Conservation (phyloP, 2,113 vertebrate genomes). For the Daphoenositta chrysoptera region DNA sequence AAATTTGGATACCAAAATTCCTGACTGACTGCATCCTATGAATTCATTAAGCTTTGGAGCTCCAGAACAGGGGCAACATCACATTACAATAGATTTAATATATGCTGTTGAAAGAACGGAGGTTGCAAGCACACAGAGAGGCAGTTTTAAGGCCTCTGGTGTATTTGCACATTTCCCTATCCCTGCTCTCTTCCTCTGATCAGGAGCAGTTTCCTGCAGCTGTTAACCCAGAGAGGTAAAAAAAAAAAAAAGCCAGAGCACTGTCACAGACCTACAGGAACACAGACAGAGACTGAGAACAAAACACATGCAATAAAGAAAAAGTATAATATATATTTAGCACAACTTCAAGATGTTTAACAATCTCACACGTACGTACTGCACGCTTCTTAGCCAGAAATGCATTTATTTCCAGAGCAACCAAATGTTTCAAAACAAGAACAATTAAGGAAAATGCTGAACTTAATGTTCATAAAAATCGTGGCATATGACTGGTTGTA, state of each 20-base stretch:
- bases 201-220: background rate
- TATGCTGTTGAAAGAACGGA: background rate
- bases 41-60: background rate
- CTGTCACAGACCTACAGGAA: background rate
- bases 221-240: background rate
- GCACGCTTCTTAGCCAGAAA: background rate
- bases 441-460: background rate
- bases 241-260: too few relatives aligned
- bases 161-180: background rate
- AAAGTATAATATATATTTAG: background rate
- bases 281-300: background rate
- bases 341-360: background rate
- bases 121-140: background rate
- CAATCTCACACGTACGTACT: accelerated
- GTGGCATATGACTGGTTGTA: accelerated
- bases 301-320: background rate
- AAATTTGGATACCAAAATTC: background rate
- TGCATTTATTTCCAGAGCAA: background rate
- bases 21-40: background rate
- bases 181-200: background rate
- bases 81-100: background rate
- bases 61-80: background rate
- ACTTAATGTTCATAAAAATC: background rate
- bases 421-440: background rate
- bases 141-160: background rate